Evolutionary conservation across 1,140 invertebrate species (phyloP), one percentile per base, ranked within the genome.

Genomic region (Prorops nasuta): DNA sequence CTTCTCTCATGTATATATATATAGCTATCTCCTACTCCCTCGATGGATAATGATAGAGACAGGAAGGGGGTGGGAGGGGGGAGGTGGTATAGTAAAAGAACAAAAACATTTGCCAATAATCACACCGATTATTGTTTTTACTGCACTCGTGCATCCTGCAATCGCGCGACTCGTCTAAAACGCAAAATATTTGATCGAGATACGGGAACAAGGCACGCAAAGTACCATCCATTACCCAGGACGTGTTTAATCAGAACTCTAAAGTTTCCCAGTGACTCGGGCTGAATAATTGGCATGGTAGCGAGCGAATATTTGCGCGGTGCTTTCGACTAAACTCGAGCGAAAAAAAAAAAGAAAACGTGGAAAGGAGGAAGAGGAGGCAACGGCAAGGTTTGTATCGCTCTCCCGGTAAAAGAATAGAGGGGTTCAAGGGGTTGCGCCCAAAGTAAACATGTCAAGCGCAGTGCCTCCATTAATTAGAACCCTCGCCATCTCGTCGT

Each of bases 211-310:
- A n/a, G n/a, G n/a, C n/a, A n/a, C n/a, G n/a, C n/a, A n/a, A n/a
- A 56, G 40, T 46, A 56, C 53, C 60, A 64, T 67, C 64, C 66
- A 69, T 67, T 67, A 67, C 46, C n/a, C 49, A 48, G 32, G 48
- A 39, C 57, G 55, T 69, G 67, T 69, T 69, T 69, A 69, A 69
- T 69, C 67, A 69, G 62, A 69, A 68, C 67, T 69, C 66, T 63
- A 66, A 65, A 67, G 63, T 65, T 66, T 54, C 64, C 49, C 52
- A 48, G 42, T 42, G 40, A 14, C 47, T 44, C 24, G 45, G 45
- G 53, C 58, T 32, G 59, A 51, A 57, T 68, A 69, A 69, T 69
- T 69, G 67, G 65, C 58, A 48, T 49, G 44, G 47, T 45, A 40
- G 24, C 53, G 45, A 35, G 41, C 54, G 53, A 58, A 52, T 66